A percentile compares a stretch with the other conserved stretches of the same genome.
phyloP scores from a whole-genome alignment of 2,113 vertebrate genomes.

The Casuarius casuarius region DNA sequence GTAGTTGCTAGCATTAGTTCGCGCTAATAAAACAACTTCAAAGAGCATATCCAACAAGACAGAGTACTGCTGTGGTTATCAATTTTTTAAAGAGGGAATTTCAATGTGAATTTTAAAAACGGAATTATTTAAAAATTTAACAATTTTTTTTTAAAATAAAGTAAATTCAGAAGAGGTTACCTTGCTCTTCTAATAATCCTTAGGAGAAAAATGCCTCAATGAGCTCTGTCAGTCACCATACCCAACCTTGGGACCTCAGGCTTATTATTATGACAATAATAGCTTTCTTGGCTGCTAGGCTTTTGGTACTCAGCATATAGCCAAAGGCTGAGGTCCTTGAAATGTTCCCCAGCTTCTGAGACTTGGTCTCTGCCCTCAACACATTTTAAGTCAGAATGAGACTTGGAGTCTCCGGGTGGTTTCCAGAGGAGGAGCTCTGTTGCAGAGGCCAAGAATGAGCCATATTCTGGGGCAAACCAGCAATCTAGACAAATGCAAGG shows the following conservation, averaged over 20 bases:
- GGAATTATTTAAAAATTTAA: conserved; percentile 65
- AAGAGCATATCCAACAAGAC: conserved; percentile 66
- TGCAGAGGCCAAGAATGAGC: neutral
- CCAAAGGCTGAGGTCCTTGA: neutral
- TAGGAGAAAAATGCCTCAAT: neutral
- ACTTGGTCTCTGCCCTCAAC: neutral
- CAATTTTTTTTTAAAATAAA: conserved; percentile 55
- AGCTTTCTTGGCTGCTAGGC: neutral
- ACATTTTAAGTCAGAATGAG: neutral
- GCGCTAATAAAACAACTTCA: conserved; percentile 65
- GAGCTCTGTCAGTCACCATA: neutral
- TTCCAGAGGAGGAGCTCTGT: neutral
- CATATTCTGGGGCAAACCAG: neutral
- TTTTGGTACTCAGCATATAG: neutral
- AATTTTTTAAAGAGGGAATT: conserved; percentile 59
- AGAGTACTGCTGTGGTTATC: conserved; percentile 51
- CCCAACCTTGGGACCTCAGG: neutral
- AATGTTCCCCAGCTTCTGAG: neutral
- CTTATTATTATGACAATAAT: neutral
- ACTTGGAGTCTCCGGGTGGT: neutral
- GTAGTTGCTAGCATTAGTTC: conserved; percentile 65
- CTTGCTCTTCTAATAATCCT: neutral
- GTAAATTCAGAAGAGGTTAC: conserved; percentile 31
- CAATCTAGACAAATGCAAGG: neutral
- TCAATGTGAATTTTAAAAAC: conserved; percentile 64